phyloP scores from a whole-genome alignment of 2,888 invertebrate species.

The Latrodectus hesperus region DNA sequence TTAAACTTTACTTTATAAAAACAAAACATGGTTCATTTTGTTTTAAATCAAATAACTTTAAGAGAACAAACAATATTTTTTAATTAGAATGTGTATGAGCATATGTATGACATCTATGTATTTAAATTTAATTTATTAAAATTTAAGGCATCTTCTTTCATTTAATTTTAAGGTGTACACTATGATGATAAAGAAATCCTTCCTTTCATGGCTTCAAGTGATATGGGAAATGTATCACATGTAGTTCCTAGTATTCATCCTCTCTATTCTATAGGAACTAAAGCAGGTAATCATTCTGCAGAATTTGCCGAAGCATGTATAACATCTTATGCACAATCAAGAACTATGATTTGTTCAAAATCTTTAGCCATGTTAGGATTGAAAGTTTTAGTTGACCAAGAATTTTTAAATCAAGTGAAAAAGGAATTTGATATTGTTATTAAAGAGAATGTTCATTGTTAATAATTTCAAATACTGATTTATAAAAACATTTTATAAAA shows the following conservation, averaged over 20 bases:
- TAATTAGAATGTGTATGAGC: too few relatives aligned
- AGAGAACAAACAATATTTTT: too few relatives aligned
- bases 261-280: constrained; percentile 71
- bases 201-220: constrained; percentile 73
- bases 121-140: background rate
- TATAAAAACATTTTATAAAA: too few relatives aligned
- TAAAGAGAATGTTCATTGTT: constrained; percentile 36
- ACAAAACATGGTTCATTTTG: too few relatives aligned
- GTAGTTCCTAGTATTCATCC: constrained; percentile 74
- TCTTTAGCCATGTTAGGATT: constrained; percentile 72
- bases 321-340: constrained; percentile 69
- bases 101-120: background rate
- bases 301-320: constrained; percentile 73
- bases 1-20: too few relatives aligned
- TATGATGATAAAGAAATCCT: constrained; percentile 62
- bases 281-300: constrained; percentile 72
- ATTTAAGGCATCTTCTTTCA: background rate
- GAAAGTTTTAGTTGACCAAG: constrained; percentile 71
- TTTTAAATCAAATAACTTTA: too few relatives aligned
- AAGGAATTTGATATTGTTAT: constrained; percentile 70
- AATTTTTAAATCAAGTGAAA: constrained; percentile 68
- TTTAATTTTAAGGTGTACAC: constrained; percentile 54
- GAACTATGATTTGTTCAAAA: constrained; percentile 71
- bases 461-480: background rate
- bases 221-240: constrained; percentile 75